These are phyloP conservation scores for Sphyrna mokarran DNA, from an alignment of 2,113 vertebrate genomes.

Conservation along the genomic window DNA sequence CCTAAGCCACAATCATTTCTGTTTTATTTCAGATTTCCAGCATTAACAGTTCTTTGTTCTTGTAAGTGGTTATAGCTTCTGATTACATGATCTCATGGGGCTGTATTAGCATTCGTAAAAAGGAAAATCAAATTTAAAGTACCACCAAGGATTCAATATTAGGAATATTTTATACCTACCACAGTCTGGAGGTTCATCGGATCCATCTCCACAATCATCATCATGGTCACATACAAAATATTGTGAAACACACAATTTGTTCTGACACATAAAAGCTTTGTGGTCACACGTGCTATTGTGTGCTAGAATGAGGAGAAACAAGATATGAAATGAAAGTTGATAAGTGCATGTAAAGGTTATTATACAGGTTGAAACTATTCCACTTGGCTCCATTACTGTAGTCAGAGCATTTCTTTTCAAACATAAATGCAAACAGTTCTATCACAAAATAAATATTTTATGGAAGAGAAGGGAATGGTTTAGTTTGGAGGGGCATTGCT, in stretches of 20 bases:
- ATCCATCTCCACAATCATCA: constrained; percentile 90
- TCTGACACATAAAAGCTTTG: constrained; percentile 82
- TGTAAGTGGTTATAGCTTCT: not conserved
- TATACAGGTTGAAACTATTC: not conserved
- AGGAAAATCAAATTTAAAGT: not conserved
- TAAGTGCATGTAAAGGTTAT: not conserved
- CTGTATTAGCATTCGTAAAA: not conserved
- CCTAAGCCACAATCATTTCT: not conserved
- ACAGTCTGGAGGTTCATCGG: constrained; percentile 87
- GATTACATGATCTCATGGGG: not conserved
- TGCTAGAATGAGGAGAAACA: constrained; percentile 57
- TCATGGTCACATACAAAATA: constrained; percentile 91
- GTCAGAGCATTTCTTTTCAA: not conserved
- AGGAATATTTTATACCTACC: constrained; percentile 60
- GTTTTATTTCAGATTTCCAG: not conserved
- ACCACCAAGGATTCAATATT: not conserved
- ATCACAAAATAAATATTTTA: not conserved
- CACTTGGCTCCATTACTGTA: not conserved
- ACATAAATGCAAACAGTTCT: not conserved
- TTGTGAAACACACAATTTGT: constrained; percentile 84
- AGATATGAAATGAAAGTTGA: not conserved
- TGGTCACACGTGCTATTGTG: constrained; percentile 94
- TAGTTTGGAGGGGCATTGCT: too few species aligned
- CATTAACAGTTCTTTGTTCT: not conserved
- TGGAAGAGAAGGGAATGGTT: too few species aligned